These are phyloP conservation scores for Camarhynchus parvulus DNA, from an alignment of 2,113 vertebrate species.

Conservation along the genomic window DNA sequence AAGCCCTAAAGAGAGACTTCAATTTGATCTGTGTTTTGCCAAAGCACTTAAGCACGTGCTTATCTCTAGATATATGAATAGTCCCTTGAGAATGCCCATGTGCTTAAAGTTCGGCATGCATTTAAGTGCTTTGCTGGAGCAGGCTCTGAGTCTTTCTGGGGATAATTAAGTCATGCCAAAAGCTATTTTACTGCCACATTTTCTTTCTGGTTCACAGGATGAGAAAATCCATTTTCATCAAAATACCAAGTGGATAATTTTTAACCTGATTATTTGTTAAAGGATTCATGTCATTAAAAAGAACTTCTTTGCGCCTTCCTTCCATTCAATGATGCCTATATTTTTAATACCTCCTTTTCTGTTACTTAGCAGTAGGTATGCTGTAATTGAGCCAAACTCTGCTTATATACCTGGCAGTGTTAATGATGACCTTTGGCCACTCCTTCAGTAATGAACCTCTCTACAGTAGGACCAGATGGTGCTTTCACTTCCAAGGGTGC, in stretches of 20 bases:
- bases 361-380: not conserved
- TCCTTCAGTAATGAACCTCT: slow-evolving; percentile 12
- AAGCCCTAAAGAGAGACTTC: slow-evolving; percentile 10
- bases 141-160: slow-evolving; percentile 50
- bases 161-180: slow-evolving; percentile 62
- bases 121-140: slow-evolving; percentile 57
- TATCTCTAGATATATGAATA: slow-evolving; percentile 46
- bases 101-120: slow-evolving; percentile 17
- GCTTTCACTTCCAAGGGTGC: slow-evolving; percentile 44
- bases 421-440: slow-evolving; percentile 39
- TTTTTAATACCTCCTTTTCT: not conserved
- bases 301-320: slow-evolving; percentile 20
- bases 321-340: not conserved
- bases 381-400: slow-evolving; percentile 21
- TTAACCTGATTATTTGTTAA: slow-evolving; percentile 67
- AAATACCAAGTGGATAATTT: slow-evolving; percentile 63
- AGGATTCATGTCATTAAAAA: slow-evolving; percentile 6
- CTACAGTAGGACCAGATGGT: slow-evolving; percentile 35
- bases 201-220: slow-evolving; percentile 72
- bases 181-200: slow-evolving; percentile 54
- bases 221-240: slow-evolving; percentile 75
- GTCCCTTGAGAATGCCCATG: slow-evolving; percentile 35
- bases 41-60: slow-evolving; percentile 51
- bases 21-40: slow-evolving; percentile 10
- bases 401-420: slow-evolving; percentile 33